Evolutionary conservation across 2,888 invertebrate genomes (phyloP).

Genomic region (Dexiosoma caninum): DNA sequence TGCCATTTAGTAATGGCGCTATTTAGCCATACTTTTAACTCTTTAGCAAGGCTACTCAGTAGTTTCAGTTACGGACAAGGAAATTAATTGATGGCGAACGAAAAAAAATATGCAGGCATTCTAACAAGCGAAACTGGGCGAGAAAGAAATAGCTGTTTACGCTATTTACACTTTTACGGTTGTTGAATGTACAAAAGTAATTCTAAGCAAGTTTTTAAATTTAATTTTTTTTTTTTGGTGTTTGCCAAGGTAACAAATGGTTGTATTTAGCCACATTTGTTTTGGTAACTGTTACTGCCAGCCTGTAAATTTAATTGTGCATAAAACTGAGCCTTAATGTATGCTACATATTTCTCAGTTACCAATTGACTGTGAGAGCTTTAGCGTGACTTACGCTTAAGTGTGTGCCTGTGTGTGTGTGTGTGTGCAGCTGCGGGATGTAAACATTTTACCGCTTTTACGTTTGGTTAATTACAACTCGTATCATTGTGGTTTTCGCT

Average conservation of each 20-base stretch:
- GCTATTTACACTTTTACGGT: slow-evolving; percentile 22
- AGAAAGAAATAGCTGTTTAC: background rate
- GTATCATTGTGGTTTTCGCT: slow-evolving; percentile 50
- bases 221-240: background rate
- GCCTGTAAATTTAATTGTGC: slow-evolving; percentile 6
- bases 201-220: background rate
- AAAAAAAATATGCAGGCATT: background rate
- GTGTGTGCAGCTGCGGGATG: background rate
- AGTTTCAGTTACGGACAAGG: slow-evolving; percentile 28
- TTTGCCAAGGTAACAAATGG: background rate
- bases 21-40: slow-evolving; percentile 27
- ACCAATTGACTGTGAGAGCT: background rate
- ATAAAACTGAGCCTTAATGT: slow-evolving; percentile 19
- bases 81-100: slow-evolving; percentile 50
- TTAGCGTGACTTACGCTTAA: background rate
- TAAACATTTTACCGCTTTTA: slow-evolving; percentile 58
- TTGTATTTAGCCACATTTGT: slow-evolving; percentile 17
- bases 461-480: slow-evolving; percentile 59
- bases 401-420: background rate
- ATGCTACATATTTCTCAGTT: background rate
- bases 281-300: background rate
- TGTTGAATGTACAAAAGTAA: background rate
- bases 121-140: background rate
- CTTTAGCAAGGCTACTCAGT: slow-evolving; percentile 42
- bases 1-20: slow-evolving; percentile 17